Evolutionary conservation across 2,797 vertebrate species (phyloP), one percentile per base, ranked within the genome.

Genomic region (Tangara arthus): DNA sequence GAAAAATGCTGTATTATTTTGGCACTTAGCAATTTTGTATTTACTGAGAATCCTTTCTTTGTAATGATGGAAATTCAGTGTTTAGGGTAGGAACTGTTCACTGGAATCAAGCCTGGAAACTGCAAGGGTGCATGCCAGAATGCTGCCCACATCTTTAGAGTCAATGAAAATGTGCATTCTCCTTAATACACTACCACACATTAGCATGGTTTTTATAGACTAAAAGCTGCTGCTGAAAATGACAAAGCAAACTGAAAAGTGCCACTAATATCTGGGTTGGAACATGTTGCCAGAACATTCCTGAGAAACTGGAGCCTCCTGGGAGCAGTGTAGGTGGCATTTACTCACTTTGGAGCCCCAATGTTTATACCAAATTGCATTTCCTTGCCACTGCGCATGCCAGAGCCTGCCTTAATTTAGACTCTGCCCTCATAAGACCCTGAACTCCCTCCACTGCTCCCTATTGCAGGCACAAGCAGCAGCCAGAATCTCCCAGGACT

Each of bases 281-380:
- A 71, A 86, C 57, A 75, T 35, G 63, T 85, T 95, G 83, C 91
- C 90, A 94, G 87, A 94, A 94, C 89, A 89, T 94, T 96, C 91
- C 91, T 17, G 21, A 82, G 86, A 94, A 92, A 66, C 34, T 26
- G 71, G 65, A 88, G 49, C 42, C 86, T 89, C 80, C 90, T 57
- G 89, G 85, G 71, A 94, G 94, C 17, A 16, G 64, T 24, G 55
- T 93, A 83, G 83, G 92, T 93, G 93, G 94, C 59, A 55, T 78
- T 66, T 0, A 1, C 42, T 79, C 89, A 55, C 61, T 84, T 70
- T 12, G 3, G 63, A 89, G 71, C 39, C 42, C 39, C 71, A 32
- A 0, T 0, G 1, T 49, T 93, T 85, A 49, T 32, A 64, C 75
- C 78, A 56, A 87, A 89, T 49, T 47, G 76, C 76, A 41, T 78